Evolutionary conservation across 2,888 invertebrate species (phyloP).

Genomic region (Cataglyphis cursor): DNA sequence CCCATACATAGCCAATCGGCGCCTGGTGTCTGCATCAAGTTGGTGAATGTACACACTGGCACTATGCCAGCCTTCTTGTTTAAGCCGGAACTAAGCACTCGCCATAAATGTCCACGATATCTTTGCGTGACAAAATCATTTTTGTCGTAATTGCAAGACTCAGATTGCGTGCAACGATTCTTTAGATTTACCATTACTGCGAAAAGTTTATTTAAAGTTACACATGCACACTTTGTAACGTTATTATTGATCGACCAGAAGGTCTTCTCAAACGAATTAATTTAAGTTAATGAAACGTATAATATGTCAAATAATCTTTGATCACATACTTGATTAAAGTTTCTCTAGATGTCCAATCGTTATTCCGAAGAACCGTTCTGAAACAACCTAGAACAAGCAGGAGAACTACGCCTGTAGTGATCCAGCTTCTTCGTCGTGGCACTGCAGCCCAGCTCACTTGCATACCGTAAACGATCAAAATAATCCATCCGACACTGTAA

Average conservation of each 20-base stretch:
- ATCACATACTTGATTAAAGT: constrained; percentile 90
- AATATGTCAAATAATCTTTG: neutral
- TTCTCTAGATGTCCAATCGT: constrained; percentile 93
- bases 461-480: constrained; percentile 92
- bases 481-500: constrained; percentile 93
- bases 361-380: constrained; percentile 91
- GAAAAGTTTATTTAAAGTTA: constrained; percentile 20
- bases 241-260: neutral
- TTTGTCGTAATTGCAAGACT: constrained; percentile 56
- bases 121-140: constrained; percentile 61
- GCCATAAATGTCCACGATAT: constrained; percentile 55
- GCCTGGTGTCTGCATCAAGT: constrained; percentile 36
- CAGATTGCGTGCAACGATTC: constrained; percentile 34
- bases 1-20: constrained; percentile 52
- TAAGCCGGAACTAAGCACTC: constrained; percentile 48
- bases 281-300: neutral
- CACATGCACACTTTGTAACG: neutral
- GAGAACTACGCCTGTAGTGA: constrained; percentile 88
- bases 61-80: constrained; percentile 59
- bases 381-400: constrained; percentile 90
- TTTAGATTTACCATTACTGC: constrained; percentile 21
- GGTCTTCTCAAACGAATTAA: constrained; percentile 6
- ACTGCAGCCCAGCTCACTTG: constrained; percentile 90
- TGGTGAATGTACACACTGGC: constrained; percentile 44
- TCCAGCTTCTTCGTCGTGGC: constrained; percentile 87